Evolutionary conservation across 2,113 vertebrate species (phyloP).

Genomic region (Cacatua alba): DNA sequence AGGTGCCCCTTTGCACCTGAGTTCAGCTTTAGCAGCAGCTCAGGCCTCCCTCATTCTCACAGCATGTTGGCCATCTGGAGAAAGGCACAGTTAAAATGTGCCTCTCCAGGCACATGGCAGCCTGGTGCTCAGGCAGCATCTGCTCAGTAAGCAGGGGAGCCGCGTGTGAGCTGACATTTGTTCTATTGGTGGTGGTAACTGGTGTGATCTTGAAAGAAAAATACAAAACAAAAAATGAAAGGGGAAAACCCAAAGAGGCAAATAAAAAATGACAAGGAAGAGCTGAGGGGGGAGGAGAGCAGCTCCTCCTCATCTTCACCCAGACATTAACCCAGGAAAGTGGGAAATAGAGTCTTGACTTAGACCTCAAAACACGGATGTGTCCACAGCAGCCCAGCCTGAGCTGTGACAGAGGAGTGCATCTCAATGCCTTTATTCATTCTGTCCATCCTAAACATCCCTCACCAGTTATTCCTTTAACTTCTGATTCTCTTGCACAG

Average conservation of each 20-base stretch:
- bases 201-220: neutral
- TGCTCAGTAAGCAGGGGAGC: neutral
- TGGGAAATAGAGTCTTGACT: neutral
- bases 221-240: rapidly evolving
- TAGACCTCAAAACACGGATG: neutral
- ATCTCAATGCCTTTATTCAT: neutral
- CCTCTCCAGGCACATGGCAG: neutral
- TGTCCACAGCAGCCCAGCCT: neutral
- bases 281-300: neutral
- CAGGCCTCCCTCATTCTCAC: neutral
- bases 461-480: neutral
- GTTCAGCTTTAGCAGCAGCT: neutral
- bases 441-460: neutral
- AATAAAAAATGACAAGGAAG: neutral
- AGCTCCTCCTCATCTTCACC: neutral
- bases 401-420: neutral
- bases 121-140: neutral
- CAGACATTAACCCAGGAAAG: neutral
- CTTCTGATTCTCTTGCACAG: neutral
- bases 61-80: neutral
- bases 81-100: neutral
- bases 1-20: neutral
- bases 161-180: neutral
- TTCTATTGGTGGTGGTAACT: neutral
- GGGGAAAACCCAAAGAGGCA: rapidly evolving